phyloP scores from a whole-genome alignment of 2,888 invertebrate species.

The Galeopsomyia nigrocyanea region DNA sequence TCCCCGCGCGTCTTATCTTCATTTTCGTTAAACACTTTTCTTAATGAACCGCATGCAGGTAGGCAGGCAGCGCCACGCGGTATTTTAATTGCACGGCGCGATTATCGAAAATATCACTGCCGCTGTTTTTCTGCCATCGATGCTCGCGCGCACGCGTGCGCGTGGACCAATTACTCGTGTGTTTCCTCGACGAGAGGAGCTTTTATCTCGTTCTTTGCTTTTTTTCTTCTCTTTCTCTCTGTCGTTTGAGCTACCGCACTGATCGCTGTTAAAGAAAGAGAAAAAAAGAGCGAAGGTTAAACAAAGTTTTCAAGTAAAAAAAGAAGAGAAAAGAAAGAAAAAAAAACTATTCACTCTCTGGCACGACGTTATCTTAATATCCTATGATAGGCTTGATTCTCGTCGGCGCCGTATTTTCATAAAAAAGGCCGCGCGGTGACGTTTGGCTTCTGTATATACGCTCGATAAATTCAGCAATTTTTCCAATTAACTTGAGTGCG shows the following conservation, averaged over 20 bases:
- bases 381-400: no score
- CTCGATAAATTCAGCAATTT: slow-evolving; percentile 44
- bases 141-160: background rate
- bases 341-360: no score
- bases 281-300: no score
- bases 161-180: slow-evolving; percentile 20
- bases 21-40: background rate
- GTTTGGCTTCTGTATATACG: slow-evolving; percentile 1
- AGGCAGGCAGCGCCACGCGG: slow-evolving; percentile 48
- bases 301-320: no score
- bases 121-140: slow-evolving; percentile 31
- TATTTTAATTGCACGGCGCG: slow-evolving; percentile 64
- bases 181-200: background rate
- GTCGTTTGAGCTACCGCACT: background rate
- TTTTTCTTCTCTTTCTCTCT: background rate
- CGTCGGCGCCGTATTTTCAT: background rate
- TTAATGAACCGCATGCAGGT: background rate
- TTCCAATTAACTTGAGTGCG: slow-evolving; percentile 47
- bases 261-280: no score
- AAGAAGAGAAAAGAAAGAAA: no score
- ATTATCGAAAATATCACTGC: slow-evolving; percentile 64
- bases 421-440: background rate
- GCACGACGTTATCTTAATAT: no score
- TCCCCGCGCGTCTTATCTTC: background rate
- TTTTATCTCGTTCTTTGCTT: background rate